Conservation (phyloP, 2,113 vertebrate genomes). For the Ptilorrhoa leucosticta region DNA sequence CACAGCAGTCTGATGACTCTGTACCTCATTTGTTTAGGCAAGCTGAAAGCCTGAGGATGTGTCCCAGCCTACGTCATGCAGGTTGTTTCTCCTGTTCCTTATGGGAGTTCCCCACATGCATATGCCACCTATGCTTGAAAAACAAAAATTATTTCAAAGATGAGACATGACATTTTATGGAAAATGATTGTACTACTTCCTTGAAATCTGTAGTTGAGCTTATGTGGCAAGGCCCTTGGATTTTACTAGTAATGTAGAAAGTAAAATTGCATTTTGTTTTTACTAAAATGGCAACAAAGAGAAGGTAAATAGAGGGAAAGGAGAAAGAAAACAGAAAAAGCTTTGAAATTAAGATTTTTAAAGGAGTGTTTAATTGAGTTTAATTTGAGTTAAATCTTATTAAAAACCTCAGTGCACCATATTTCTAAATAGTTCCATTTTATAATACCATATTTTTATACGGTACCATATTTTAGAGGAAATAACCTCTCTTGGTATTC, state of each 20-base stretch:
- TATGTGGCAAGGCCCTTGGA: neutral
- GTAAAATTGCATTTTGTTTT: neutral
- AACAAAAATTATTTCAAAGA: neutral
- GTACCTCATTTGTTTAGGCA: neutral
- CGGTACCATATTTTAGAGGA: neutral
- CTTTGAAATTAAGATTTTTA: neutral
- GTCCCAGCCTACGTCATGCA: neutral
- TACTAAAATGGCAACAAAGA: neutral
- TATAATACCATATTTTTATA: neutral
- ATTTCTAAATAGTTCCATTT: neutral
- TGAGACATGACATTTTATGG: neutral
- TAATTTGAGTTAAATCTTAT: neutral
- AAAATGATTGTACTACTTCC: neutral
- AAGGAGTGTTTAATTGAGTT: neutral
- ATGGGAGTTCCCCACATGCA: neutral
- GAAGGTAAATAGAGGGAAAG: neutral
- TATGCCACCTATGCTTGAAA: neutral
- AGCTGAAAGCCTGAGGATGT: neutral
- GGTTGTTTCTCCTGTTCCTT: neutral
- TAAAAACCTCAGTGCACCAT: neutral
- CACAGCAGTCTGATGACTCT: neutral
- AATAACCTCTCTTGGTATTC: neutral
- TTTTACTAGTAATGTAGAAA: neutral
- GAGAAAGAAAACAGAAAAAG: neutral
- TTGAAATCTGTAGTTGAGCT: neutral